Evolutionary conservation across 1,140 invertebrate genomes (phyloP), one percentile per base, ranked within the genome.

Genomic region (Eupristina koningsbergeri): DNA sequence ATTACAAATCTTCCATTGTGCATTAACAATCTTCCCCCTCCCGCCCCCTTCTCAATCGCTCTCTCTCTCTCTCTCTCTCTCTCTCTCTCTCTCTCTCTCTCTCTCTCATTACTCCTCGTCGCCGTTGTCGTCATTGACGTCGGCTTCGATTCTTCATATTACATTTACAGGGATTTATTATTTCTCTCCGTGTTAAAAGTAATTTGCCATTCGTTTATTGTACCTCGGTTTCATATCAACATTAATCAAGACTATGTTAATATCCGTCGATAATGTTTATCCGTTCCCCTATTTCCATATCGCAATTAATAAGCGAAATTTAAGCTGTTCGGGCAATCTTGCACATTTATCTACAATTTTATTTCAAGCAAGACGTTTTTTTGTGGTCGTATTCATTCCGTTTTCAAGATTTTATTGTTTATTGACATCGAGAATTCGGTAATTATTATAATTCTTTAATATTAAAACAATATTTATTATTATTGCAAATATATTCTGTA

Each of bases 1-100:
- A 41, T 29, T 45, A 73, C 80, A 22, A 50, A 80, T 79, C 67
- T 47, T 80, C 78, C 41, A 71, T 41, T 71, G 39, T 71, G 39
- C 71, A 58, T 36, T 41, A 53, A 31, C 41, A 47, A 80, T 64
- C 64, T n/a, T 80, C 45, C 19, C 13, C 9, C 29, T 22, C 41
- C 41, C 19, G 50, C 73, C 31, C 29, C 31, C 50, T 7, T n/a
- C 41, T 5, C 5, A 45, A 7, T 11, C 41, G 5, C 41, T 45
- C 41, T 45, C 50, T 11, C 50, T 31, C 19, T 45, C 71, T 73
- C 71, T 47, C 22, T 73, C 41, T 73, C n/a, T 69, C 31, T 39
- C 36, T 69, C 15, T 69, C 15, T 69, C 67, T 69, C 36, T 39
- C 29, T 41, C 67, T 69, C 67, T 69, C n/a, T 17, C 9, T 69